Percentiles rank a stretch among this genome's conserved stretches.
Evolutionary conservation across 2,797 vertebrate species (phyloP).

Genomic region (Myotis daubentonii): DNA sequence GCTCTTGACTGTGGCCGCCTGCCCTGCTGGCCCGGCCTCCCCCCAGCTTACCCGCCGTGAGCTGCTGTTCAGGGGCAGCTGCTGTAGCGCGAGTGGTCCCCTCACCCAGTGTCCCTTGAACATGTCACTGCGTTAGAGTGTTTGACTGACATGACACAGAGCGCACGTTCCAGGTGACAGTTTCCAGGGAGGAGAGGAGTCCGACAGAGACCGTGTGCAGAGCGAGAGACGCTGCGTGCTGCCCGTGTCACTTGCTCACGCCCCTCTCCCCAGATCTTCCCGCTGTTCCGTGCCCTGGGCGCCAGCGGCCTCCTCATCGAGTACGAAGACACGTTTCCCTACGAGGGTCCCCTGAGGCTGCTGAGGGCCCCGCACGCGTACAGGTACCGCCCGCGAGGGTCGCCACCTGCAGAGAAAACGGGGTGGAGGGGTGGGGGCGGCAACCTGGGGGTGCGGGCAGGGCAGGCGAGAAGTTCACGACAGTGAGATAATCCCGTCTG

Average conservation of each 20-base stretch:
- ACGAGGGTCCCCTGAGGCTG: constrained; percentile 88
- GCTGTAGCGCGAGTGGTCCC: rapidly evolving
- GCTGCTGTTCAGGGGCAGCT: neutral
- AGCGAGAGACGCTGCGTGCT: rapidly evolving
- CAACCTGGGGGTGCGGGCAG: neutral
- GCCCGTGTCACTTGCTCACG: rapidly evolving
- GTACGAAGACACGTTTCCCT: constrained; percentile 98
- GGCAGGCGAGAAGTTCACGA: neutral
- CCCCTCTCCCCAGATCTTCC: constrained; percentile 87
- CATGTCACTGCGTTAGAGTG: rapidly evolving
- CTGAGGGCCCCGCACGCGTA: constrained; percentile 90
- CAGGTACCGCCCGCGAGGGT: constrained; percentile 86
- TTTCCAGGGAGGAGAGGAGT: neutral
- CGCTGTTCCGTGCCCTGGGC: constrained; percentile 90
- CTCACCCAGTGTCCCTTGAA: neutral
- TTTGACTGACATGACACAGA: neutral
- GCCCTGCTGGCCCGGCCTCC: neutral
- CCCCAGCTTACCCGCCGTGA: neutral
- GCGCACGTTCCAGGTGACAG: neutral
- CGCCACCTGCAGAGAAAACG: neutral
- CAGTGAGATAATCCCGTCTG: no score
- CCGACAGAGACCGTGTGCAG: rapidly evolving
- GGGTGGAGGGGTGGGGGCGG: neutral
- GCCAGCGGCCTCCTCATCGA: constrained; percentile 94
- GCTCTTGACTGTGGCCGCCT: no score